Conservation (phyloP, 2,797 vertebrate species). For the Pitangus sulphuratus region DNA sequence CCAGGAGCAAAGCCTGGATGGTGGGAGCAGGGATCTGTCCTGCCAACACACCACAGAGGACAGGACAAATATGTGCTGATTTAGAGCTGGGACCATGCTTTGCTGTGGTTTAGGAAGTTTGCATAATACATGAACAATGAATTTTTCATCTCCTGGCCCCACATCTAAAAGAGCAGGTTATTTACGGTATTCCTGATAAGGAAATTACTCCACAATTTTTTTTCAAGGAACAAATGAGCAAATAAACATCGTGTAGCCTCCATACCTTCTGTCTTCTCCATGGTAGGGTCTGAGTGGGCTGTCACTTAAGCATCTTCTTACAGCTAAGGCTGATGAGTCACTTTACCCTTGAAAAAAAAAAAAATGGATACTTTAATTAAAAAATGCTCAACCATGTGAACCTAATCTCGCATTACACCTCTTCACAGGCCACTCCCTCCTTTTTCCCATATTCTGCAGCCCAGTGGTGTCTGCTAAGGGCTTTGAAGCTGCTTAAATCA, state of each 20-base stretch:
- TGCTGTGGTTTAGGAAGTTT: neutral
- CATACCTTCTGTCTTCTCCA: slow-evolving; percentile 81
- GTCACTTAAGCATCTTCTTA: slow-evolving; percentile 66
- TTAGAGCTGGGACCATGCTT: neutral
- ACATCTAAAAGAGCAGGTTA: neutral
- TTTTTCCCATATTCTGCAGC: neutral
- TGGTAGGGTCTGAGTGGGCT: neutral
- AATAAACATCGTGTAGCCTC: neutral
- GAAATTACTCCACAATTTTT: neutral
- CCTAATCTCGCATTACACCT: neutral
- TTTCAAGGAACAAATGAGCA: neutral
- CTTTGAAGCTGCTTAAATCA: slow-evolving; percentile 31
- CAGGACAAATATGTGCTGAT: neutral
- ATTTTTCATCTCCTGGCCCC: neutral
- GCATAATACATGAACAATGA: neutral
- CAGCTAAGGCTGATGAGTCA: neutral
- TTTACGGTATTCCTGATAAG: neutral
- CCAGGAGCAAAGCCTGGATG: neutral
- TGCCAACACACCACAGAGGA: neutral
- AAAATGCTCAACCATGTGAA: neutral
- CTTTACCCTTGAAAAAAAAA: slow-evolving; percentile 38
- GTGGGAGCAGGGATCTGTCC: neutral
- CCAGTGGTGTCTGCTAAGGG: neutral
- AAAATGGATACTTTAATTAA: neutral
- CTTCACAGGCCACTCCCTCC: neutral